Base-by-base conservation (phyloP, 2,113 vertebrate genomes). In the Xiphias gladius region DNA sequence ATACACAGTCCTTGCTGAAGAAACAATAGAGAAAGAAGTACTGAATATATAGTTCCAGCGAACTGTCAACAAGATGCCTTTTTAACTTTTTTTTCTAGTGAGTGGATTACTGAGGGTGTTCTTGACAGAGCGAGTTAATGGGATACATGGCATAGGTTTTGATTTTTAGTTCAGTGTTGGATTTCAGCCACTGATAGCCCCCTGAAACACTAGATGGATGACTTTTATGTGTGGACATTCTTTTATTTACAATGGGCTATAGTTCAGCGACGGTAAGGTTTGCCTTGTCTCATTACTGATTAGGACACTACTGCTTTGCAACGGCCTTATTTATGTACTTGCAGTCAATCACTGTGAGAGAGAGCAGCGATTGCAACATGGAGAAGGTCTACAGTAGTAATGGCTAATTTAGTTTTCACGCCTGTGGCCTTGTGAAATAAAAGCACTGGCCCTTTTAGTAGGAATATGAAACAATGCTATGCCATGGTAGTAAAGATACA, bases 391-490 rank as follows among this genome's bases (percentile, higher is more conserved):
- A 28, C 61, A 19, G 52, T 3, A 54, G 19, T n/a, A n/a, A 22
- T 39, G 7, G 8, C 37, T 39, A 7, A 1, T 39, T 9, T 39
- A 39, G 37, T 76, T 88, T 90, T 82, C 12, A 70, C 43, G 58
- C 79, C 52, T 0, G 64, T 76, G 76, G 55, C 55, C 57, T 74
- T 35, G 67, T 39, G 28, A 76, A 83, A 81, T 64, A 65, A 73
- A 80, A 76, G 59, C 55, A 7, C 2, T 10, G 2, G 0, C 2
- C 28, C 24, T 46, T 76, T 50, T 79, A 73, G 82, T 83, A 52
- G 71, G 48, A 79, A 79, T 73, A 57, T 58, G 32, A 88, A 84
- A 73, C 64, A 69, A 28, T 28, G 71, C 65, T 69, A 52, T 12
- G 52, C 46, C 55, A 52, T 12, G 64, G 52, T 4, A 41, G 46